Evolutionary conservation across 2,888 invertebrate species (phyloP), one percentile per base, ranked within the genome.

Genomic region (Patella ulyssiponensis): DNA sequence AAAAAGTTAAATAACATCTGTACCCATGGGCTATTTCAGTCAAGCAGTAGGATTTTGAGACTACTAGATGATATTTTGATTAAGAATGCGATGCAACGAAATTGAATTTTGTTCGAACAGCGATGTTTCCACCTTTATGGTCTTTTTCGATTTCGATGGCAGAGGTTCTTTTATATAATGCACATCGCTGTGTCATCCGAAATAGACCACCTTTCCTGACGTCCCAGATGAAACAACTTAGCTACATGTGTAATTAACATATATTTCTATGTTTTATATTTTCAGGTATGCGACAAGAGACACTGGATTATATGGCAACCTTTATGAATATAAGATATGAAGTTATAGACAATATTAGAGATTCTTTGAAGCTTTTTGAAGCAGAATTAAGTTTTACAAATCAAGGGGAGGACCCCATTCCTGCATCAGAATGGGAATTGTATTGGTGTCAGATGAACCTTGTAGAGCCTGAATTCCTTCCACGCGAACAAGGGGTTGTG

Each of bases 331-430:
- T 85, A 17, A 77, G 76, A 23, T 83, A 81, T 74, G 80, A 82
- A n/a, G 79, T 85, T 9, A n/a, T 83, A 15, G 83, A 84, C 77
- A 85, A 85, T 69, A 73, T 80, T n/a, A 72, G 73, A 64, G 79
- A 80, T 58, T 71, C 76, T 17, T 72, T 78, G 23, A 79, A 76
- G 51, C 71, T 80, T 3, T 85, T 75, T 70, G 75, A 76, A 70
- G 82, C 81, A 2, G 79, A 81, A 11, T 77, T 87, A 20, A 80
- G 82, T n/a, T 82, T 88, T 51, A 78, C 74, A 20, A 88, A 88
- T 77, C 83, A 71, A 2, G 88, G 88, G 1, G 69, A 72, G 52
- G 44, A 77, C 27, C 75, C 81, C 17, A 79, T 88, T 15, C 77
- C 82, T 9, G 73, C 76, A 0, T 74, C 74, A 15, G 83, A 81